These are phyloP conservation scores for Eumerus sabulonum DNA, from an alignment of 2,888 invertebrate species.

Conservation along the genomic window DNA sequence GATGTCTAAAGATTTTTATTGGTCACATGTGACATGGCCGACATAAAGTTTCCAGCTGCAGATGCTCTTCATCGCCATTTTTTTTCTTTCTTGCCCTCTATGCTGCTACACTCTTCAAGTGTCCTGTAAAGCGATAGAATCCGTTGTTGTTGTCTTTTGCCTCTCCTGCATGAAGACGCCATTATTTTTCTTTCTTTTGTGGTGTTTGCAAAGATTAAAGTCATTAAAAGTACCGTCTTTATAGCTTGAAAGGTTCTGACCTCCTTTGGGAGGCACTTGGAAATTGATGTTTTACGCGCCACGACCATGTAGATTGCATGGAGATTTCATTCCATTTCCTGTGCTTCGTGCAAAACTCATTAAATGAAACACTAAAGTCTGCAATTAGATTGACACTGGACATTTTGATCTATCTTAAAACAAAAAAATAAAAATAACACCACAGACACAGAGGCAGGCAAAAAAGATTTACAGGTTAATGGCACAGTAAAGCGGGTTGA, in stretches of 20 bases:
- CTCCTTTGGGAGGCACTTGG: constrained; percentile 36
- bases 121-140: constrained; percentile 19
- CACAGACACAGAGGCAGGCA: too few species aligned
- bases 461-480: constrained; percentile 52
- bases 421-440: neutral
- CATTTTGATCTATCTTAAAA: constrained; percentile 48
- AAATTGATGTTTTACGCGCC: constrained; percentile 17
- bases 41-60: constrained; percentile 62
- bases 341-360: constrained; percentile 44
- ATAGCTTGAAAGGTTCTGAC: constrained; percentile 64
- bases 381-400: constrained; percentile 61
- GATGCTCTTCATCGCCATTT: constrained; percentile 17
- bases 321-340: constrained; percentile 9
- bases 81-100: constrained; percentile 9
- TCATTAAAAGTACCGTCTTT: constrained; percentile 64
- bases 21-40: constrained; percentile 65
- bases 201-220: constrained; percentile 53
- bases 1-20: constrained; percentile 63
- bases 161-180: neutral
- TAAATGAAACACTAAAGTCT: constrained; percentile 47
- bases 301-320: constrained; percentile 12
- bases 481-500: constrained; percentile 35
- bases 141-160: constrained; percentile 27
- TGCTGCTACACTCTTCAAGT: neutral
- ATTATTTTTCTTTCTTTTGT: constrained; percentile 3